Evolutionary conservation across 2,888 invertebrate species (phyloP), one percentile per base, ranked within the genome.

Genomic region (Heteromurus nitidus): DNA sequence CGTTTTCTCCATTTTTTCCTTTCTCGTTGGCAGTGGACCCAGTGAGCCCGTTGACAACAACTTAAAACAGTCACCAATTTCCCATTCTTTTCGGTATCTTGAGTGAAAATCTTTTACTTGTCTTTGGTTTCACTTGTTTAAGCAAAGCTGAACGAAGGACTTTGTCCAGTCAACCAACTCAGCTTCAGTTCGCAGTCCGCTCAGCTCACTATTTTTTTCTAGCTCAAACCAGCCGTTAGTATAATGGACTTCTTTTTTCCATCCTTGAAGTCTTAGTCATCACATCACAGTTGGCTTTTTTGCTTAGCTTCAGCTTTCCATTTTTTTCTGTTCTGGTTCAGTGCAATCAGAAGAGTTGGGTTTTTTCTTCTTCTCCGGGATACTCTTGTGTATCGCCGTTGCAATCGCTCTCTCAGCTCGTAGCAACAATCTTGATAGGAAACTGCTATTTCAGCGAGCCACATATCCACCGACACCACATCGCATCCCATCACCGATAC

Each of bases 11-110:
- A 58, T 31, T 62, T 31, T 47, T 69, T 31, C 30, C 26, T 16
- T 42, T 42, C 44, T 53, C 20, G 20, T 42, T 55, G 36, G 47
- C 60, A 60, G 11, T 58, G n/a, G 60, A 24, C 2, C 18, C 60
- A 50, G n/a, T 16, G 9, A n/a, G 26, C 11, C 47, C 67, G 68
- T 76, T 76, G 67, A 75, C 68, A 76, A 47, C 28, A 60, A 67
- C 67, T 67, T 67, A 75, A 76, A 76, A 60, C 62, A 73, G 65
- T 68, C 67, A 73, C 80, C 80, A 73, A 80, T 80, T 73, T 80
- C 73, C 80, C 68, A 79, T 80, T 73, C 67, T 73, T 60, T 80
- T 72, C 24, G 60, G 47, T 80, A 73, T 80, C 80, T 80, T 20
- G 18, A 36, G 18, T 72, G 47, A 73, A 73, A 73, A 80, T 80